These are phyloP conservation scores for Calliphora vicina DNA, from an alignment of 1,140 invertebrate genomes.

Conservation along the genomic window DNA sequence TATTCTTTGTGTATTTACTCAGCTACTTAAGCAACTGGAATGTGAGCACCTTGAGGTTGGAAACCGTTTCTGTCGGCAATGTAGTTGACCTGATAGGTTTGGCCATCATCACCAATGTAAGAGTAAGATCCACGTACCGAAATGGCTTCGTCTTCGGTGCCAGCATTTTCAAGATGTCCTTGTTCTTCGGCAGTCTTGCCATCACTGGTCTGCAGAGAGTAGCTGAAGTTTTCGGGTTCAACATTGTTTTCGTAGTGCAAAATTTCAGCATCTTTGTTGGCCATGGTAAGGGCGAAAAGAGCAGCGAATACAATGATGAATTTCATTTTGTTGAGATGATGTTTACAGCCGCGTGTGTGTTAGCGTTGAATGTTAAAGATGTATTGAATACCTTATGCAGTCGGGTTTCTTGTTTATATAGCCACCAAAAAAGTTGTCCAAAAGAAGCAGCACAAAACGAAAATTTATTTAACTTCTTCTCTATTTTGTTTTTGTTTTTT, in stretches of 20 bases:
- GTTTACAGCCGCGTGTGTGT: neutral
- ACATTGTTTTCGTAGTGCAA: conserved; percentile 63
- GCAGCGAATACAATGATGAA: conserved; percentile 42
- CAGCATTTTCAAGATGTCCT: conserved; percentile 66
- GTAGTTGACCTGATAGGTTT: conserved; percentile 70
- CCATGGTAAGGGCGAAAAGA: conserved; percentile 37
- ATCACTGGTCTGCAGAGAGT: conserved; percentile 69
- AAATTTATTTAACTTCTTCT: no score
- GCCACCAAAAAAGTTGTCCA: no score
- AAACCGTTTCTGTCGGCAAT: conserved; percentile 67
- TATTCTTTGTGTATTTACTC: neutral
- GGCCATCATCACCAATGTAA: conserved; percentile 73
- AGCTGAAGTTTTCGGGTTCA: conserved; percentile 51
- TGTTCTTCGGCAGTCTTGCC: conserved; percentile 69
- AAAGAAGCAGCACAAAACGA: no score
- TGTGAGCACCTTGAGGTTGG: conserved; percentile 69
- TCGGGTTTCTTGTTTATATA: neutral
- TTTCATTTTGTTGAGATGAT: conserved; percentile 37
- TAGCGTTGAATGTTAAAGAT: neutral
- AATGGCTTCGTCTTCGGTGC: conserved; percentile 67
- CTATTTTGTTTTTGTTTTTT: no score
- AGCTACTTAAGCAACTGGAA: conserved; percentile 67
- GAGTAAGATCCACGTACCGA: conserved; percentile 70
- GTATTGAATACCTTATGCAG: neutral
- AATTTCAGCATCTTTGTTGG: conserved; percentile 61